phyloP scores from a whole-genome alignment of 2,888 invertebrate species.

The Tachystola acroxantha region DNA sequence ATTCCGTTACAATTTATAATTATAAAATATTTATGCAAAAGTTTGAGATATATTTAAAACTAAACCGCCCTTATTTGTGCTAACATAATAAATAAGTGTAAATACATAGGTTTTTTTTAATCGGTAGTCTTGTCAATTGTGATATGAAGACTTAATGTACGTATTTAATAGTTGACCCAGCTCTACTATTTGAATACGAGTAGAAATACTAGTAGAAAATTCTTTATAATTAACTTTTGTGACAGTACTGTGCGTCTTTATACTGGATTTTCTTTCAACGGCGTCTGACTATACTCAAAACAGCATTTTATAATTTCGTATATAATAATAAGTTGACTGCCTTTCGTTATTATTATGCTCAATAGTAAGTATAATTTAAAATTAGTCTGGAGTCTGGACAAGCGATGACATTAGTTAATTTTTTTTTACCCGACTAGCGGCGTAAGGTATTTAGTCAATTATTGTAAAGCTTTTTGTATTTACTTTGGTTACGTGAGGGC shows the following conservation, averaged over 20 bases:
- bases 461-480: constrained; percentile 66
- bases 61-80: no score
- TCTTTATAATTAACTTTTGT: not conserved
- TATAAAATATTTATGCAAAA: no score
- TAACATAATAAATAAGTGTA: no score
- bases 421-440: constrained; percentile 48
- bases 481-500: constrained; percentile 40
- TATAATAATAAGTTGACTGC: constrained; percentile 61
- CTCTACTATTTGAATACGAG: no score
- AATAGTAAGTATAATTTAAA: constrained; percentile 59
- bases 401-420: constrained; percentile 61
- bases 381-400: constrained; percentile 7
- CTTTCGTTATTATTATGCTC: constrained; percentile 71
- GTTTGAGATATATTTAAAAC: no score
- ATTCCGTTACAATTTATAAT: no score
- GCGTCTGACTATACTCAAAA: constrained; percentile 63
- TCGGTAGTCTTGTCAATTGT: no score
- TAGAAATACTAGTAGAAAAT: no score
- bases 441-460: constrained; percentile 77
- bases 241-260: constrained; percentile 16
- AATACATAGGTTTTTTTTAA: no score
- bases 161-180: no score
- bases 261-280: constrained; percentile 38
- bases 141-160: no score
- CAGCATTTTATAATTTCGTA: constrained; percentile 59